phyloP scores from a whole-genome alignment of 2,797 vertebrate genomes.

The Pseudochirops corinnae region DNA sequence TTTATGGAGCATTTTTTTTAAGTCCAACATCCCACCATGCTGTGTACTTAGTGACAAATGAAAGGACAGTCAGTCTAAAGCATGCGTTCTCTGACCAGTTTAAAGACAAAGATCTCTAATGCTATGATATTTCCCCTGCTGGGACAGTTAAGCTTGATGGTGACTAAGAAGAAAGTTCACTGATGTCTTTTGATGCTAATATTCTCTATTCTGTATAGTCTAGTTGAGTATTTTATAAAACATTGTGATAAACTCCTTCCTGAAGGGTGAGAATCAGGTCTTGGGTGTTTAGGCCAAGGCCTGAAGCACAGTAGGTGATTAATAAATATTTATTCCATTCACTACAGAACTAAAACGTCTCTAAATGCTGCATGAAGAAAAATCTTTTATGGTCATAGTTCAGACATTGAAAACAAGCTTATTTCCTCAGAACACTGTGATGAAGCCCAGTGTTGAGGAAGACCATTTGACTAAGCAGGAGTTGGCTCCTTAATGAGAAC shows the following conservation, averaged over 20 bases:
- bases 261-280: neutral
- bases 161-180: slow-evolving; percentile 1
- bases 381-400: neutral
- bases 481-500: neutral
- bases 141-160: neutral
- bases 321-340: neutral
- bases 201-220: neutral
- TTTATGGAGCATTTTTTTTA: neutral
- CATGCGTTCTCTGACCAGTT: neutral
- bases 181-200: neutral
- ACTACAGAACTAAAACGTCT: neutral
- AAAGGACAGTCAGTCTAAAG: neutral
- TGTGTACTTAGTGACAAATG: neutral
- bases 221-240: slow-evolving; percentile 27
- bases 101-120: slow-evolving; percentile 33
- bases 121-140: slow-evolving; percentile 20
- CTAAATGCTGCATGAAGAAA: neutral
- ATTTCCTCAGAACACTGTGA: neutral
- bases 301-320: neutral
- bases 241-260: neutral
- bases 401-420: neutral
- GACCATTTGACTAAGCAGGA: neutral
- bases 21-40: neutral
- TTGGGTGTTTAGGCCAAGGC: neutral
- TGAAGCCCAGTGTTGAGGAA: neutral